Base-by-base conservation (phyloP, 2,888 invertebrate genomes). In the Ectemnius continuus region DNA sequence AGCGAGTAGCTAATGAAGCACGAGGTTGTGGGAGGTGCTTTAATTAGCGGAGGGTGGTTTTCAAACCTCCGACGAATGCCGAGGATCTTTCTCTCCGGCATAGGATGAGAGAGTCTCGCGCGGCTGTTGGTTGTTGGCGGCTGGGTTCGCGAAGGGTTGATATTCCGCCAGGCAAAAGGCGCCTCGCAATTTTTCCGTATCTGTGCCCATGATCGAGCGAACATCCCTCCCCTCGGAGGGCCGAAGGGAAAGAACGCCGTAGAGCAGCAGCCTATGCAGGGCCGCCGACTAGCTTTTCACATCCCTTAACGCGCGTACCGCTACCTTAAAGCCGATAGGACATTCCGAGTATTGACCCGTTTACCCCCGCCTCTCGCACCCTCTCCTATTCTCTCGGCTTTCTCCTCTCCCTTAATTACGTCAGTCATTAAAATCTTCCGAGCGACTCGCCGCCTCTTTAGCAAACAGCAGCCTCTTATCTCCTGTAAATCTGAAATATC, bases 261-360 rank as follows among this genome's bases (percentile, higher is more conserved):
- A n/a, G n/a, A n/a, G n/a, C n/a, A n/a, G n/a, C 16, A 76, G 74
- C 76, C 81, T 75, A 76, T 73, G 76, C 80, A 79, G 70, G 76
- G 64, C 75, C 36, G 64, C 75, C 36, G 36, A 36, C 36, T 76
- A 13, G 52, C 52, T 52, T 13, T 67, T 78, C 78, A 80, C 84
- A 78, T 85, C 85, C 85, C 87, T 85, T 82, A 83, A 82, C 81
- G 84, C 73, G 84, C 73, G 84, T 71, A 65, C 61, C 64, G 48
- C 82, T 83, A 6, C 84, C 86, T 89, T 90, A 89, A 89, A 90
- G 90, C 76, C 75, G 89, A 89, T 88, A 72, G 86, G 70, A 73
- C 86, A 83, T 88, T 86, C 86, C 86, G 83, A 89, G 89, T 90
- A 89, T 90, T 88, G 89, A 89, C 89, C 90, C 88, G 90, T 86